phyloP scores from a whole-genome alignment of 2,797 vertebrate species.

The Hydrocynus forskahlii region DNA sequence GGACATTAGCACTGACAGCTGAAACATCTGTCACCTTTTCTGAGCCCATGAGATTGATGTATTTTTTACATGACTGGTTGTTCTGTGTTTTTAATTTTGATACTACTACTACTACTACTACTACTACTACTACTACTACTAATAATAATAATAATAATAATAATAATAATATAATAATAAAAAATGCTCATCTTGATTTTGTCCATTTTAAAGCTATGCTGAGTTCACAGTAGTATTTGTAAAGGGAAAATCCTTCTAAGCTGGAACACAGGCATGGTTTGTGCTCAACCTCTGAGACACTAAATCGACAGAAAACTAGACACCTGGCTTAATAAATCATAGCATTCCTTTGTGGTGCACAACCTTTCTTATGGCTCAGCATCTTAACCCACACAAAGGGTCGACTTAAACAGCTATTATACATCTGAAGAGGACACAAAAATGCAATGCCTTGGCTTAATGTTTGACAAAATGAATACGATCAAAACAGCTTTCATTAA shows the following conservation, averaged over 20 bases:
- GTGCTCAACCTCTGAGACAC: background rate
- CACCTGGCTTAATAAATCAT: background rate
- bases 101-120: too few relatives aligned
- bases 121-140: too few relatives aligned
- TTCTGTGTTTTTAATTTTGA: conserved; percentile 26
- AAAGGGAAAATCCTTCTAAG: background rate
- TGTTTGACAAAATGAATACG: background rate
- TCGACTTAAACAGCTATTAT: background rate
- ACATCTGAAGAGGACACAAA: background rate
- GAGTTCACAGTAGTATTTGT: conserved; percentile 20
- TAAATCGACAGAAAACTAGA: background rate
- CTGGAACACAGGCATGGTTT: background rate
- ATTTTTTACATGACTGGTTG: conserved; percentile 18
- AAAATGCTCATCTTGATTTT: background rate
- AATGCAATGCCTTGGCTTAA: background rate
- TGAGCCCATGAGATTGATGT: conserved; percentile 2
- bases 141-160: too few relatives aligned
- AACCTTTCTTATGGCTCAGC: background rate
- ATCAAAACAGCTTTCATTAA: conserved; percentile 9
- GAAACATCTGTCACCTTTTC: conserved; percentile 37
- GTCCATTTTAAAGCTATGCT: conserved; percentile 13
- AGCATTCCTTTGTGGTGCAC: background rate
- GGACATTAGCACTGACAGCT: conserved; percentile 7
- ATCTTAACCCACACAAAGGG: background rate
- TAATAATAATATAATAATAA: background rate